Percentiles rank a stretch among this genome's conserved stretches.
Evolutionary conservation across 1,140 invertebrate genomes (phyloP).

Genomic region (Philaenus spumarius): DNA sequence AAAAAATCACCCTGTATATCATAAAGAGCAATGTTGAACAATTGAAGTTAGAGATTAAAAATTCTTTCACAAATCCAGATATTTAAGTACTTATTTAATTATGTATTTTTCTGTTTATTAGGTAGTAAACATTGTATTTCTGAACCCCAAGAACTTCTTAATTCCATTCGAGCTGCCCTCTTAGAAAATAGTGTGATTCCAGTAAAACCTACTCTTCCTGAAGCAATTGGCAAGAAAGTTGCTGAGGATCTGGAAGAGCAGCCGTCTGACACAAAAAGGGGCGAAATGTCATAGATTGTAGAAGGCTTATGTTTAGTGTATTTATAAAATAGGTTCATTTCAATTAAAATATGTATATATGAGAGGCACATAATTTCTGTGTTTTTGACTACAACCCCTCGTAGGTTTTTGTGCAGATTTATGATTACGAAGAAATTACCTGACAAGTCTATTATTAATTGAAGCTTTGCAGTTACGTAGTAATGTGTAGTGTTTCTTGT

Average conservation of each 20-base stretch:
- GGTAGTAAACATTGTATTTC: slow-evolving; percentile 54
- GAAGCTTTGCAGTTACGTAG: no score
- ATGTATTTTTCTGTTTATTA: slow-evolving; percentile 33
- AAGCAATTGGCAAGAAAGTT: slow-evolving; percentile 16
- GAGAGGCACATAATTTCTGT: no score
- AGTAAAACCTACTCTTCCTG: not conserved
- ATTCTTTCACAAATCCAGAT: not conserved
- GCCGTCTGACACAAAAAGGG: slow-evolving; percentile 11
- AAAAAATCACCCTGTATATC: not conserved
- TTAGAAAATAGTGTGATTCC: not conserved
- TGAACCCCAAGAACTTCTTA: slow-evolving; percentile 49
- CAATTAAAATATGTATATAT: no score
- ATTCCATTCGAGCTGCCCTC: slow-evolving; percentile 51
- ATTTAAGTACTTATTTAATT: not conserved
- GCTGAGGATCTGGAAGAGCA: slow-evolving; percentile 7
- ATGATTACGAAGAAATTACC: no score
- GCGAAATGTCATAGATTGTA: not conserved
- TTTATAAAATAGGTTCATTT: no score
- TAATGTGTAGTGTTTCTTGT: no score
- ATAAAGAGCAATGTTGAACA: not conserved
- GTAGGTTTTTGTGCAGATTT: no score
- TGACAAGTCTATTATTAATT: no score
- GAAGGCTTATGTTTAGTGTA: no score
- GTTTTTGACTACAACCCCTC: no score
- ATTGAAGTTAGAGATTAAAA: not conserved